Base-by-base conservation (phyloP, 2,888 invertebrate species). In the Monochamus alternatus region DNA sequence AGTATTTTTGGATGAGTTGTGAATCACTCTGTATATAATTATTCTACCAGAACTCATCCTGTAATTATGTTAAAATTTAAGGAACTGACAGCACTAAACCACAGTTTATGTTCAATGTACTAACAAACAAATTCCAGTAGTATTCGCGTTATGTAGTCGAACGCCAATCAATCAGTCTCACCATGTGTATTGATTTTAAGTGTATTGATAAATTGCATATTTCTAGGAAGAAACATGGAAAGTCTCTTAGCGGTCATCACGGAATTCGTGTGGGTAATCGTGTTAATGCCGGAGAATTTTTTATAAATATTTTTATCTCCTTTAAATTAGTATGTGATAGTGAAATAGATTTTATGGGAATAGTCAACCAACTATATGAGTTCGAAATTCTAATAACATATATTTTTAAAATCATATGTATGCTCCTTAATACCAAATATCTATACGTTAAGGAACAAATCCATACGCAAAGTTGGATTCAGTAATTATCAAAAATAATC, bases 121-220 rank as follows among this genome's bases (percentile, higher is more conserved):
- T 68, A 75, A 73, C 62, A 67, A 66, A 66, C 65, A n/a, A 62
- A 51, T 74, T 5, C 59, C 43, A 47, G 65, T 66, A 22, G 14
- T 68, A 68, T 70, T 32, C 60, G 5, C n/a, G 68, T 68, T 68
- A 38, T 69, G 76, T 58, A 59, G 44, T 32, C 31, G 68, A 76
- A 69, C 51, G 52, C 32, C 73, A 71, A 75, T 77, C 77, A 77
- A 77, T 77, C 77, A 77, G 60, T 63, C 71, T 75, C 68, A 77
- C 75, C 68, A 75, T 68, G 77, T 75, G 76, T 77, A 81, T 81
- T 76, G 79, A 78, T 80, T 81, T 78, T 67, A 77, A 79, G 76
- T 77, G 76, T 80, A 74, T 78, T 80, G 81, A 79, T 81, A 80
- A 80, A 80, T 80, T 73, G 75, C 75, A 76, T 77, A 75, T 80